phyloP scores from a whole-genome alignment of 2,797 vertebrate genomes.

The Alauda arvensis region DNA sequence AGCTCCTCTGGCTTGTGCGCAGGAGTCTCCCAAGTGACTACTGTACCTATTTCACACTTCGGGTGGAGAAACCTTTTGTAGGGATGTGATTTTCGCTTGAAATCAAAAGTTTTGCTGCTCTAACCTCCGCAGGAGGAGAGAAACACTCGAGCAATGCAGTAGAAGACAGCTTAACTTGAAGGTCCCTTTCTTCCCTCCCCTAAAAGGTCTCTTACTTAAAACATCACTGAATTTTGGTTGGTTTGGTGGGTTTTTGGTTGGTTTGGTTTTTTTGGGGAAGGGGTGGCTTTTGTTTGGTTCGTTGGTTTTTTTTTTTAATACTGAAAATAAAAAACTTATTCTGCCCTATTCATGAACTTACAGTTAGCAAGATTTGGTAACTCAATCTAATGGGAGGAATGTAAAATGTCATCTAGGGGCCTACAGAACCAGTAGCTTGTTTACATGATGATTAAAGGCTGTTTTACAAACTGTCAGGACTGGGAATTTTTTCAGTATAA shows the following conservation, averaged over 20 bases:
- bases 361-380: neutral
- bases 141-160: neutral
- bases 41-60: neutral
- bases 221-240: neutral
- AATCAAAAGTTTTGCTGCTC: neutral
- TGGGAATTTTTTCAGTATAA: neutral
- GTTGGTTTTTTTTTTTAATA: neutral
- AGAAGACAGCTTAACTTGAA: neutral
- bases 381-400: neutral
- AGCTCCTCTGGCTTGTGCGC: neutral
- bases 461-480: neutral
- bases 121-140: too few relatives aligned
- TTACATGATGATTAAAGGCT: neutral
- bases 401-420: neutral
- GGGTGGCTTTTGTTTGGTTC: neutral
- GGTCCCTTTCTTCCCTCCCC: neutral
- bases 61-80: neutral
- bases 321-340: neutral
- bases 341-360: neutral
- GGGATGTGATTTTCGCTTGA: neutral
- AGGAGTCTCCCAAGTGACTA: accelerated
- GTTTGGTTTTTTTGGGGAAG: too few relatives aligned
- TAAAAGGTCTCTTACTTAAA: neutral
- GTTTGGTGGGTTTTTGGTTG: neutral
- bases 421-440: neutral